A percentile compares a stretch with the other conserved stretches of the same genome.
Conservation (phyloP, 2,113 vertebrate genomes). For the Prionailurus bengalensis region DNA sequence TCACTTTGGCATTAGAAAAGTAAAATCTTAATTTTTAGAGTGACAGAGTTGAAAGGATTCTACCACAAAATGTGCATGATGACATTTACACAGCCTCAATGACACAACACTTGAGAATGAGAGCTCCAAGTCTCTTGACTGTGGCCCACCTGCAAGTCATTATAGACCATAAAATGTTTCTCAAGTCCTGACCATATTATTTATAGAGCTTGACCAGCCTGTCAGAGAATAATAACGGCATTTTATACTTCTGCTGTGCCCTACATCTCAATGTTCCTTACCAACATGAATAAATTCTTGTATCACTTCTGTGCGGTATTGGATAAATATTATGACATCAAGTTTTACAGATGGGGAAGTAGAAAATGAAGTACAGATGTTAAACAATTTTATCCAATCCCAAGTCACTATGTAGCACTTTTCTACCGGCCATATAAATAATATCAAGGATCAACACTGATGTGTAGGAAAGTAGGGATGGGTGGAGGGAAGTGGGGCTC, state of each 20-base stretch:
- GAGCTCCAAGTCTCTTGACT: background rate
- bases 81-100: conserved; percentile 74
- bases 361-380: conserved; percentile 82
- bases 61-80: conserved; percentile 63
- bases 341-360: conserved; percentile 77
- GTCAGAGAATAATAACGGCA: conserved; percentile 75
- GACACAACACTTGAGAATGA: conserved; percentile 51
- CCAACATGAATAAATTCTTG: conserved; percentile 69
- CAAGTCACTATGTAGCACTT: conserved; percentile 63
- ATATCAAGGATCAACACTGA: conserved; percentile 42
- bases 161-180: conserved; percentile 62
- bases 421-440: conserved; percentile 63
- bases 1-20: conserved; percentile 42
- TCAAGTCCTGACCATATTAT: conserved; percentile 72
- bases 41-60: conserved; percentile 66
- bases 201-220: conserved; percentile 80
- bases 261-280: conserved; percentile 66
- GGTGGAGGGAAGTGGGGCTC: background rate
- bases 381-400: conserved; percentile 77
- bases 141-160: conserved; percentile 77
- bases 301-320: conserved; percentile 73
- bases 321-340: conserved; percentile 82
- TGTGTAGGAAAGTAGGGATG: conserved; percentile 31
- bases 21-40: conserved; percentile 57
- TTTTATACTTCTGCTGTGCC: conserved; percentile 74